Conservation (phyloP, 2,888 invertebrate species). For the Clunio marinus region DNA sequence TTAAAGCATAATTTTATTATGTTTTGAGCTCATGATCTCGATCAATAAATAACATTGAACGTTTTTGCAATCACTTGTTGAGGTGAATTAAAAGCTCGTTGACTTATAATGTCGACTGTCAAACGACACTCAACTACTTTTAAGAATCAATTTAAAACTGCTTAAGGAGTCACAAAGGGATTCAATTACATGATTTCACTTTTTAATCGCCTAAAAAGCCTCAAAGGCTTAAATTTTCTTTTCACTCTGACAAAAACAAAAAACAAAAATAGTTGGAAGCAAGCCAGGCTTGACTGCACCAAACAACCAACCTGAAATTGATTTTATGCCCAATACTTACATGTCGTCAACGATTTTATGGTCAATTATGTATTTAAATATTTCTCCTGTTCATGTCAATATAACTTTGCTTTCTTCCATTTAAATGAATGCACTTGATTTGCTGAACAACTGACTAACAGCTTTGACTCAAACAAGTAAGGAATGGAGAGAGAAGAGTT, state of each 20-base stretch:
- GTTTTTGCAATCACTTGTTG: no score
- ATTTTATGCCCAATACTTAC: conserved; percentile 1
- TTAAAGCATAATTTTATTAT: no score
- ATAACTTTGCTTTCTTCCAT: not conserved
- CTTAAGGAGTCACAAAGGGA: conserved; percentile 2
- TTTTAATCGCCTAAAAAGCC: not conserved
- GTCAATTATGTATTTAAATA: conserved; percentile 8
- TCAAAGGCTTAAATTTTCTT: not conserved
- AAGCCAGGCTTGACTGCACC: not conserved
- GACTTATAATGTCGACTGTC: no score
- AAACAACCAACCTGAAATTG: not conserved
- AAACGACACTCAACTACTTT: no score
- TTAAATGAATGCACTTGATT: conserved; percentile 13
- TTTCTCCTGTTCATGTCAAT: not conserved
- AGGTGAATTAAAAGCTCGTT: no score
- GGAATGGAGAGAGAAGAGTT: not conserved
- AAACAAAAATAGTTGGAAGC: no score
- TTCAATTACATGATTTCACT: conserved; percentile 12
- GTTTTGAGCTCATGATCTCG: no score
- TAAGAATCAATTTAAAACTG: not conserved
- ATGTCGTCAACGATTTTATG: conserved; percentile 12
- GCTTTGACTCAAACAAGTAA: not conserved
- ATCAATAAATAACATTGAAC: no score
- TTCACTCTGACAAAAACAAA: no score
- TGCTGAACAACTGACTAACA: no score